These are phyloP conservation scores for Drosophila sordidula DNA, from an alignment of 2,888 invertebrate species.

Conservation along the genomic window DNA sequence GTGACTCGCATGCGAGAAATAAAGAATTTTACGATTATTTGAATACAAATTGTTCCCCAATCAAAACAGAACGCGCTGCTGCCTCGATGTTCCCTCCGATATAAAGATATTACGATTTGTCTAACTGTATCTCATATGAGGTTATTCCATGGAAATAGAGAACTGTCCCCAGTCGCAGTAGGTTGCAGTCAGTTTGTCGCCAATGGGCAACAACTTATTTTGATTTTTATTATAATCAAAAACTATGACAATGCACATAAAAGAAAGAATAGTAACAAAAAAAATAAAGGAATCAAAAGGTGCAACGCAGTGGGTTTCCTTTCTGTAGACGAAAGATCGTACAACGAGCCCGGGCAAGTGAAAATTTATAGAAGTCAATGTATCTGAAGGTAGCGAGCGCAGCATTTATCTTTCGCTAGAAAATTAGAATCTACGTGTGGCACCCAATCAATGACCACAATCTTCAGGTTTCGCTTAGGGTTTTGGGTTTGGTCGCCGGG, in stretches of 20 bases:
- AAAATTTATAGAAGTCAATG: constrained; percentile 57
- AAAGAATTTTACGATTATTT: constrained; percentile 26
- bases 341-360: constrained; percentile 51
- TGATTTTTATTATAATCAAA: constrained; percentile 67
- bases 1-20: constrained; percentile 41
- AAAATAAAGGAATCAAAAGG: constrained; percentile 54
- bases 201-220: constrained; percentile 79
- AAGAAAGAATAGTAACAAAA: constrained; percentile 10
- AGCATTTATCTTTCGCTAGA: constrained; percentile 81
- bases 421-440: constrained; percentile 75
- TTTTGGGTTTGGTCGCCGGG: constrained; percentile 16
- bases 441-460: constrained; percentile 79
- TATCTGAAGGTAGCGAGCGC: constrained; percentile 40
- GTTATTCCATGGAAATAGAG: constrained; percentile 48
- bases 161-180: constrained; percentile 26
- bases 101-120: constrained; percentile 41
- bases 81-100: constrained; percentile 2
- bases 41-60: constrained; percentile 39
- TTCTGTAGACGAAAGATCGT: constrained; percentile 35
- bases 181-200: constrained; percentile 55
- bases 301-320: constrained; percentile 63
- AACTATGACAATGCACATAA: constrained; percentile 62
- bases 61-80: constrained; percentile 48
- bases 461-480: constrained; percentile 54
- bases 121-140: constrained; percentile 26